Evolutionary conservation across 2,797 vertebrate species (phyloP), one percentile per base, ranked within the genome.

Genomic region (Mionectes olivaceus): DNA sequence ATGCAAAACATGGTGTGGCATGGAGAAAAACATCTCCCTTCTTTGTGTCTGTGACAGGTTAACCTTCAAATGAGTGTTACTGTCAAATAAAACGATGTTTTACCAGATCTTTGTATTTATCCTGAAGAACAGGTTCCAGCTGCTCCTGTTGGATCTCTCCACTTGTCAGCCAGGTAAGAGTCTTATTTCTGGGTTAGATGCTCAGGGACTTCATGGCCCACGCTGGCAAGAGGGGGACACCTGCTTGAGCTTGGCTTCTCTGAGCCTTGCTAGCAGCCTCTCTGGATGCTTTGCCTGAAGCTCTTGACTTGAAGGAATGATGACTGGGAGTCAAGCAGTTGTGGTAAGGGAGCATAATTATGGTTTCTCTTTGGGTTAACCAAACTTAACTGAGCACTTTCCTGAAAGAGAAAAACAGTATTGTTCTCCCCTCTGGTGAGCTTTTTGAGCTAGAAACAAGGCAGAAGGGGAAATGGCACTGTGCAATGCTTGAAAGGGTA

Each of bases 211-310:
- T 30, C 5, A 30, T 15, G 19, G 39, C 39, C 60, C 12, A 6
- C 1, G 2, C 22, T 49, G 49, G 21, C 22, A 61, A 30, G 21
- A 7, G 28, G 37, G 60, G 27, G 6, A 21, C 1, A 2, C 41
- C 68, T 87, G 8, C 43, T 21, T 3, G 23, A 23, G 64, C 64
- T 4, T 35, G 69, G 27, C 30, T 56, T 15, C 63, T n/a, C 41
- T 35, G 19, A 37, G 47, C n/a, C 19, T 6, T 3, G 35, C 7
- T 27, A 0, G 18, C 5, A 2, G 17, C 2, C 69, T 28, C 57
- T 44, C 16, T 11, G 49, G 33, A 5, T 52, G 59, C 21, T 69
- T 69, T 83, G 21, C 4, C 30, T 41, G 57, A 25, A 70, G 19
- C 2, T 47, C 24, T 67, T 49, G 6, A 46, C 55, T 65, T 30